phyloP scores from a whole-genome alignment of 2,888 invertebrate species.

The Ernsta delagoae region DNA sequence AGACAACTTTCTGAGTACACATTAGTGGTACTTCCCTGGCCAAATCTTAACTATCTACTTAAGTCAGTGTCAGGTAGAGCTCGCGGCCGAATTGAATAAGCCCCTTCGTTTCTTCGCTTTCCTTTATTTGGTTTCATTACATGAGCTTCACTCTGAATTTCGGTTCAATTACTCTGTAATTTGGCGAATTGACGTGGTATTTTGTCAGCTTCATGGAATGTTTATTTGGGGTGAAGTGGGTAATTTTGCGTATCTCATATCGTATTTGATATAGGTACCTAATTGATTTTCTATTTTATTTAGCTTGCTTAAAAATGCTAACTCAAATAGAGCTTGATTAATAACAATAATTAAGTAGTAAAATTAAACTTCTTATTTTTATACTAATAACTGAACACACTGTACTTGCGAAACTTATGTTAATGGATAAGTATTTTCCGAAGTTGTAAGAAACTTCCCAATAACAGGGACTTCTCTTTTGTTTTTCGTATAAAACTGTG shows the following conservation, averaged over 20 bases:
- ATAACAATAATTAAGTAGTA: too few relatives aligned
- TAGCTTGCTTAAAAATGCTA: too few relatives aligned
- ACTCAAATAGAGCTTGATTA: too few relatives aligned
- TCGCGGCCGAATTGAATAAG: constrained; percentile 74
- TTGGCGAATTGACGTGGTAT: constrained; percentile 75
- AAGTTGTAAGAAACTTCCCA: constrained; percentile 47
- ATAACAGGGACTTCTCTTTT: constrained; percentile 48
- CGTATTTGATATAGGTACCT: too few relatives aligned
- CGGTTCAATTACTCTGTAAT: constrained; percentile 78
- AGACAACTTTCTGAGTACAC: constrained; percentile 80
- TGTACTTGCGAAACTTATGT: background rate
- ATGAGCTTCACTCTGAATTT: constrained; percentile 76
- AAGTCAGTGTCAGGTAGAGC: constrained; percentile 72
- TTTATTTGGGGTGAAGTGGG: constrained; percentile 52
- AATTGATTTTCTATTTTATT: too few relatives aligned
- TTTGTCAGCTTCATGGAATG: constrained; percentile 71
- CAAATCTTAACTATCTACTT: constrained; percentile 81
- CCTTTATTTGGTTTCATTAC: constrained; percentile 79
- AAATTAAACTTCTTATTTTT: background rate
- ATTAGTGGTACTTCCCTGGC: constrained; percentile 75
- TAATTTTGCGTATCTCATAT: too few relatives aligned
- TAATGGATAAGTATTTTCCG: constrained; percentile 49
- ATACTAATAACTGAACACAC: background rate
- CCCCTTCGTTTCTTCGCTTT: constrained; percentile 62
- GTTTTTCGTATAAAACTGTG: constrained; percentile 48